Base-by-base conservation (phyloP, 2,113 vertebrate species). In the Butorides virescens region DNA sequence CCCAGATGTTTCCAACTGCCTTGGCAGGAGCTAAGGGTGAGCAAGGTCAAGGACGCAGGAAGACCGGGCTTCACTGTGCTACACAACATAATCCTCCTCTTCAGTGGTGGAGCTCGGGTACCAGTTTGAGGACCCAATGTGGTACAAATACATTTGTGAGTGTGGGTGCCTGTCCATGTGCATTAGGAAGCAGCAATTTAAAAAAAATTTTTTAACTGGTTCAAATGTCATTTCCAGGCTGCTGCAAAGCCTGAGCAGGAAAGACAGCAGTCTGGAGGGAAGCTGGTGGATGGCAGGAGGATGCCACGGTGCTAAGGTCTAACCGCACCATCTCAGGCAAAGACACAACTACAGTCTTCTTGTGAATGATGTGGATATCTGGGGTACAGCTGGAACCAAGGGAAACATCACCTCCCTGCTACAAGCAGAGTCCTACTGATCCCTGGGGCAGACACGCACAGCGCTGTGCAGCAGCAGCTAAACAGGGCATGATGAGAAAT, bases 11-110 rank as follows among this genome's bases (percentile, higher is more conserved):
- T 91, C 50, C n/a, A 44, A 32, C 37, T 58, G 15, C 67, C 39
- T 94, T 72, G 56, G 59, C 56, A 98, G 98, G 97, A 76, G 81
- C 75, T 19, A 97, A 97, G 92, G 98, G 98, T 8, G 96, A 98
- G 22, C 58, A 44, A 27, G 98, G 98, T 7, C 88, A 81, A 63
- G 93, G 93, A 87, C 97, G 98, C 75, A 25, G 93, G 98, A 53
- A 94, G 97, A 96, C 63, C 37, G 26, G 98, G 97, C 7, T 53
- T 92, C 29, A 70, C 22, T 97, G 98, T 98, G 93, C 30, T n/a
- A 56, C 16, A 30, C 8, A 77, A 11, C 39, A 65, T 32, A 20
- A 67, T 25, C 39, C 12, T 1, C 14, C 73, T 39, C 52, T 68
- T 90, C 61, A 73, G 16, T 25, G 34, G 15, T 37, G 36, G 17